Conservation (phyloP, 2,113 vertebrate species). For the Malurus alboscapulatus region DNA sequence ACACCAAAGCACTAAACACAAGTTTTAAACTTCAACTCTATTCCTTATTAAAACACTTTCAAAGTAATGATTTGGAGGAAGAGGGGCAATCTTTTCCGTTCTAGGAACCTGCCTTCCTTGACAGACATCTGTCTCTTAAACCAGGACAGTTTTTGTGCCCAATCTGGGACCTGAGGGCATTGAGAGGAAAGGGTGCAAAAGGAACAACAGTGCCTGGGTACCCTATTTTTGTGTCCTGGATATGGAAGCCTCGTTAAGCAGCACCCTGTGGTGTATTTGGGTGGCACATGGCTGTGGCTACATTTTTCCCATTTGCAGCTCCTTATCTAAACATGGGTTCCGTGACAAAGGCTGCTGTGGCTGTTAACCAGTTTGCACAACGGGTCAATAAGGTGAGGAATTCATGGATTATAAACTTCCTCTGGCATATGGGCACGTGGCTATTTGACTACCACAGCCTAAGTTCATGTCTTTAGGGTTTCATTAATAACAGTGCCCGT, state of each 20-base stretch:
- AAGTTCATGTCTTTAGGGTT: background rate
- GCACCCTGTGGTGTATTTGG: background rate
- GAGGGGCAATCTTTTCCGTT: too few species aligned
- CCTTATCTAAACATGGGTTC: background rate
- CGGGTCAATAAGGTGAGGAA: background rate
- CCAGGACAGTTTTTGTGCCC: background rate
- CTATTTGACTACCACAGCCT: background rate
- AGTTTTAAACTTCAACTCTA: background rate
- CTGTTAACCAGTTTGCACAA: background rate
- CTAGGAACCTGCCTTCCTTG: too few species aligned
- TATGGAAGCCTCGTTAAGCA: accelerated
- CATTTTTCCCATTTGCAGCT: background rate
- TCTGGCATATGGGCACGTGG: background rate
- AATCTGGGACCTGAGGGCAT: accelerated
- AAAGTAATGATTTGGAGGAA: background rate
- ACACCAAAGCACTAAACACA: background rate
- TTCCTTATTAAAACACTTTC: background rate
- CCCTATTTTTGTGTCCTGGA: background rate
- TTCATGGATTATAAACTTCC: background rate
- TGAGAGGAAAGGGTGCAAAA: background rate
- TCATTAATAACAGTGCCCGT: background rate
- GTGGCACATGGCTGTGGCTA: accelerated
- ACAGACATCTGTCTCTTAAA: background rate
- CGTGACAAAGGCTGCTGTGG: background rate
- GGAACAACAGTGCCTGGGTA: accelerated